A percentile compares a stretch with the other conserved stretches of the same genome.
phyloP scores from a whole-genome alignment of 2,797 vertebrate species.

The Hoplostethus mediterraneus region DNA sequence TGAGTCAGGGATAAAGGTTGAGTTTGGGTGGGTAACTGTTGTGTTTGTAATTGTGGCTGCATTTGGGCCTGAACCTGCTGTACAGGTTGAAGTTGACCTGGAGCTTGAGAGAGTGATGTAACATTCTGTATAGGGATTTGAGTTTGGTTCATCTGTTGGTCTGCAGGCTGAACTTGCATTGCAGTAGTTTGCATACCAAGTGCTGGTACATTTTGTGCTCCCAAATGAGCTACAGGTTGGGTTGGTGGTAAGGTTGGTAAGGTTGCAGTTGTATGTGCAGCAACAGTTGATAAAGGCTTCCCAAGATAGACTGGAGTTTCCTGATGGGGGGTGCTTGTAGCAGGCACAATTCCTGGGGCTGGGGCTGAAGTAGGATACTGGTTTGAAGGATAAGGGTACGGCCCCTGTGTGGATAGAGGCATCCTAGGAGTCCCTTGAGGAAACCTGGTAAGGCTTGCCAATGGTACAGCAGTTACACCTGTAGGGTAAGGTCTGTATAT shows the following conservation, averaged over 20 bases:
- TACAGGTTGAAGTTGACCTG: conserved; percentile 64
- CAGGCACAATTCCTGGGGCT: conserved; percentile 69
- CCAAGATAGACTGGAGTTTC: conserved; percentile 94
- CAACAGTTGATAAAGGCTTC: conserved; percentile 82
- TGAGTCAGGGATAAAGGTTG: conserved; percentile 81
- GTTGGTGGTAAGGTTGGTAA: conserved; percentile 43
- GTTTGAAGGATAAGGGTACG: conserved; percentile 88
- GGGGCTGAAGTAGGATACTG: conserved; percentile 82
- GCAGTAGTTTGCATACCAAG: conserved; percentile 62
- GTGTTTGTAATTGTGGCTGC: conserved; percentile 61
- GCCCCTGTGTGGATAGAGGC: conserved; percentile 87
- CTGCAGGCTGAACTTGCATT: conserved; percentile 49
- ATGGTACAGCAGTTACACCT: conserved; percentile 90
- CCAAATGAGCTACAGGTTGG: conserved; percentile 68
- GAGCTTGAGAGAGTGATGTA: conserved; percentile 66
- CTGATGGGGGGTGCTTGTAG: conserved; percentile 76
- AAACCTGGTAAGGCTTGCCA: conserved; percentile 93
- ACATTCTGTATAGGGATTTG: conserved; percentile 69
- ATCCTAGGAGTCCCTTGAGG: conserved; percentile 91
- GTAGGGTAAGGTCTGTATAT: conserved; percentile 92
- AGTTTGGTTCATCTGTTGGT: conserved; percentile 69
- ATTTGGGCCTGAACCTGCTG: conserved; percentile 71
- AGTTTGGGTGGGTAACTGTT: conserved; percentile 77
- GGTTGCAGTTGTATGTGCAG: conserved; percentile 69
- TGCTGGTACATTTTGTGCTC: conserved; percentile 58